A percentile compares a stretch with the other conserved stretches of the same genome.
Evolutionary conservation across 2,888 invertebrate species (phyloP).

Genomic region (Bembecia ichneumoniformis): DNA sequence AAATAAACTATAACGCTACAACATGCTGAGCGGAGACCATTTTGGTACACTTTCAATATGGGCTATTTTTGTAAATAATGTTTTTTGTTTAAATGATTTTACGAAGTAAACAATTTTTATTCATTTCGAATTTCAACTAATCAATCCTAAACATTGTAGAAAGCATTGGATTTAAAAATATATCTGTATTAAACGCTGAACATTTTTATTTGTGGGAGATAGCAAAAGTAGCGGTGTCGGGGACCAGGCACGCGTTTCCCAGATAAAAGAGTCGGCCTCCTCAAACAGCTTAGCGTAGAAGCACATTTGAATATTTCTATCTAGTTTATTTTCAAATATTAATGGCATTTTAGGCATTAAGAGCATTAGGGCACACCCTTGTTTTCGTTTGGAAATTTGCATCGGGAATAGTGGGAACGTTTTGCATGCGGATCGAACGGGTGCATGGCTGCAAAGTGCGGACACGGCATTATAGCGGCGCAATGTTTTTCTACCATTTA

Average conservation of each 20-base stretch:
- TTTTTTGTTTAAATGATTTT: no score
- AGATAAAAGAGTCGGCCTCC: neutral
- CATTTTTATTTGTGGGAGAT: conserved; percentile 17
- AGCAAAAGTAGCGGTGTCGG: conserved; percentile 15
- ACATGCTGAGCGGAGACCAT: no score
- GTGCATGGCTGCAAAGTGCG: neutral
- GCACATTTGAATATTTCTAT: conserved; percentile 52
- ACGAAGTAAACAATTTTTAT: no score
- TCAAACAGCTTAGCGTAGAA: conserved; percentile 19
- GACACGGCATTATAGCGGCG: no score
- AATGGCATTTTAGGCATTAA: conserved; percentile 61
- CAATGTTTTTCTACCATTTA: no score
- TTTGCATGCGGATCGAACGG: neutral
- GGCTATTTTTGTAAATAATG: no score
- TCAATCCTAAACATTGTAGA: no score
- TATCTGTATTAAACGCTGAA: neutral
- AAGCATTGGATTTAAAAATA: no score
- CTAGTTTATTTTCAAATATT: conserved; percentile 68
- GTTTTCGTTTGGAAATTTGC: conserved; percentile 62
- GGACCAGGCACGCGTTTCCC: conserved; percentile 2
- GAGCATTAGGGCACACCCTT: conserved; percentile 59
- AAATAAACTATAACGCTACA: no score
- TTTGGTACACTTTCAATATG: no score
- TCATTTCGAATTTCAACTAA: no score
- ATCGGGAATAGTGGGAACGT: conserved; percentile 19